phyloP scores from a whole-genome alignment of 2,113 vertebrate species.

The Onychostoma macrolepis region DNA sequence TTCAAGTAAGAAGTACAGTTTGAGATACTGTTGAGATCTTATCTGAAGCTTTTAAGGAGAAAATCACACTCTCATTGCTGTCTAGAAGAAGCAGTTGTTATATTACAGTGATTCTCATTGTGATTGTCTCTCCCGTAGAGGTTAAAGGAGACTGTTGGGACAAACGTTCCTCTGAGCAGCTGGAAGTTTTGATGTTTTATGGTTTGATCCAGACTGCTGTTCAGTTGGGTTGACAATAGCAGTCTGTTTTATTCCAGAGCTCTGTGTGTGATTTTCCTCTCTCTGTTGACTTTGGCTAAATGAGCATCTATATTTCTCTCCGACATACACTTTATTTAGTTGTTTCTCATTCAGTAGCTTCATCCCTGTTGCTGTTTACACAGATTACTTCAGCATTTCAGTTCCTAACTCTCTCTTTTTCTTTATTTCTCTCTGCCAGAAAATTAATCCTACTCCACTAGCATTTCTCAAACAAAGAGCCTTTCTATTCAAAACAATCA shows the following conservation, averaged over 20 bases:
- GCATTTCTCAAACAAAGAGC: slow-evolving; percentile 20
- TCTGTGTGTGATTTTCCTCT: slow-evolving; percentile 25
- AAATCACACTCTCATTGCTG: background rate
- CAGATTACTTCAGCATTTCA: slow-evolving; percentile 24
- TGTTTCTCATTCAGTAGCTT: background rate
- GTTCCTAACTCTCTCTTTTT: background rate
- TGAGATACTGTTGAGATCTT: background rate
- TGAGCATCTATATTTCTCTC: slow-evolving; percentile 14
- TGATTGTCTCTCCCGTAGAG: background rate
- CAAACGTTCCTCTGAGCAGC: slow-evolving; percentile 5
- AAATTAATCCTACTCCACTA: slow-evolving; percentile 18
- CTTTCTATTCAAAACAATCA: slow-evolving; percentile 38
- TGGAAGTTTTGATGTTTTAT: slow-evolving; percentile 15
- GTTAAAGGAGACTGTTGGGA: background rate
- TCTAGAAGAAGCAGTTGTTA: background rate
- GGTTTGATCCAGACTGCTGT: slow-evolving; percentile 12
- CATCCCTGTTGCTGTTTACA: slow-evolving; percentile 21
- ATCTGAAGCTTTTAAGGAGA: background rate
- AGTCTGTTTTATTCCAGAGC: slow-evolving; percentile 37
- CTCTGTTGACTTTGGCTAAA: slow-evolving; percentile 36
- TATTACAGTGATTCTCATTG: background rate
- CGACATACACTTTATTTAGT: slow-evolving; percentile 30
- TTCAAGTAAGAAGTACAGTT: background rate
- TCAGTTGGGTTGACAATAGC: slow-evolving; percentile 27
- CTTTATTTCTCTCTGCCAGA: slow-evolving; percentile 16